phyloP scores from a whole-genome alignment of 2,797 vertebrate species.

The Phaenicophaeus curvirostris region DNA sequence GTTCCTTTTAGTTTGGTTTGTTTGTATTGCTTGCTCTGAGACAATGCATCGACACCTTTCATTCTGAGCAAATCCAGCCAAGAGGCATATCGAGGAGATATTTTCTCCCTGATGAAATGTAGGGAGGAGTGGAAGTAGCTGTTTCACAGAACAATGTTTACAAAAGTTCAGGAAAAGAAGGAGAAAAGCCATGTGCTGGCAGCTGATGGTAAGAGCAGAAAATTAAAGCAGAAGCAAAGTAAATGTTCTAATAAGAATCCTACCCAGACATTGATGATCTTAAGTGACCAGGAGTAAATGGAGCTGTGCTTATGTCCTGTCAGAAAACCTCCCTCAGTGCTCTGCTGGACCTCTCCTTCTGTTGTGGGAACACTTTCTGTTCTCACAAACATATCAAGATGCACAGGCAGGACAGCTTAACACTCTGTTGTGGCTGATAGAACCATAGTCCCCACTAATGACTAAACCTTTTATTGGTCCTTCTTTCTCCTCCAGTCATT shows the following conservation, averaged over 20 bases:
- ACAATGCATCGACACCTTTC: not conserved
- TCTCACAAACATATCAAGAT: not conserved
- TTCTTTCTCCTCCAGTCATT: not conserved
- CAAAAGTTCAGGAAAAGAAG: not conserved
- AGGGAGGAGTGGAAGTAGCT: not conserved
- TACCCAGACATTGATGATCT: not conserved
- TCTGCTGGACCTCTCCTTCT: not conserved
- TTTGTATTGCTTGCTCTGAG: not conserved
- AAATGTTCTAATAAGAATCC: not conserved
- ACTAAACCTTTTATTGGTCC: not conserved
- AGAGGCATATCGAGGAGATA: not conserved
- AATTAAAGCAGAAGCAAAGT: not conserved
- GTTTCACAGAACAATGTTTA: not conserved
- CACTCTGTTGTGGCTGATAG: not conserved
- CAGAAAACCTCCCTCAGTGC: not conserved
- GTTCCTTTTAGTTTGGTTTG: not conserved
- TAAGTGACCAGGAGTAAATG: not conserved
- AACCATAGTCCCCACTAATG: not conserved
- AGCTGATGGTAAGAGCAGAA: not conserved
- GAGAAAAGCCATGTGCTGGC: not conserved
- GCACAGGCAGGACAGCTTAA: not conserved
- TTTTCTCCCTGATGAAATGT: not conserved
- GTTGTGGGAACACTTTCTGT: not conserved
- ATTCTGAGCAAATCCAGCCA: constrained; percentile 7
- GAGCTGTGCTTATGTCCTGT: not conserved